Evolutionary conservation across 2,113 vertebrate genomes (phyloP).

Genomic region (Orycteropus afer): DNA sequence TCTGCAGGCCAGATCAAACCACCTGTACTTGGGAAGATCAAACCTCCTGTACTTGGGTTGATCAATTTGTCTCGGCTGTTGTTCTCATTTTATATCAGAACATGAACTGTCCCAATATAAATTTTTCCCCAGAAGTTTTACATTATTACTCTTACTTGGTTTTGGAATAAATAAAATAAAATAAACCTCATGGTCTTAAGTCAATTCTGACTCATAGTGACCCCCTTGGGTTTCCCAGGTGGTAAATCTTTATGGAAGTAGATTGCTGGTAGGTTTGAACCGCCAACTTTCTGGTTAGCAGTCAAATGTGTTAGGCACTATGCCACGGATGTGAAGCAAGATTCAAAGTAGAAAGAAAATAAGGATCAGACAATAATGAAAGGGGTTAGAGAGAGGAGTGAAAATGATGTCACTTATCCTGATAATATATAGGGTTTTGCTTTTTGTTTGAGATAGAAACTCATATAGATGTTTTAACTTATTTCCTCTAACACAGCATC

Average conservation of each 20-base stretch:
- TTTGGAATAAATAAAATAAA: no score
- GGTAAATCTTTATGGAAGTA: no score
- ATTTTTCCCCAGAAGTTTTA: background rate
- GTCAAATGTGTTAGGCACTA: no score
- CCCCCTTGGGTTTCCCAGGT: no score
- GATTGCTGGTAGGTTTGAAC: no score
- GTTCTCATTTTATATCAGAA: background rate
- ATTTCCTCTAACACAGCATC: background rate
- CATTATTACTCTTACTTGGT: background rate
- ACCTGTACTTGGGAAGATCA: accelerated
- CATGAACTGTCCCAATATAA: background rate
- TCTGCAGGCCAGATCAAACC: background rate
- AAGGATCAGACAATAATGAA: background rate
- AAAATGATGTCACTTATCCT: background rate
- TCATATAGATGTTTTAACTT: background rate
- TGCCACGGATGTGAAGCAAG: background rate
- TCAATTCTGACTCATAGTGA: no score
- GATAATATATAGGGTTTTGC: background rate
- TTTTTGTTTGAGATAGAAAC: background rate
- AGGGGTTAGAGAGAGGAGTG: background rate
- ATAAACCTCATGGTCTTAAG: no score
- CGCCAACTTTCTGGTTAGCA: no score
- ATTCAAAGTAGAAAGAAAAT: background rate
- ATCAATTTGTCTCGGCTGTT: background rate
- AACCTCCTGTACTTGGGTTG: accelerated